A percentile compares a stretch with the other conserved stretches of the same genome.
Evolutionary conservation across 2,113 vertebrate genomes (phyloP).

Genomic region (Cyphomyrus plagiostoma): DNA sequence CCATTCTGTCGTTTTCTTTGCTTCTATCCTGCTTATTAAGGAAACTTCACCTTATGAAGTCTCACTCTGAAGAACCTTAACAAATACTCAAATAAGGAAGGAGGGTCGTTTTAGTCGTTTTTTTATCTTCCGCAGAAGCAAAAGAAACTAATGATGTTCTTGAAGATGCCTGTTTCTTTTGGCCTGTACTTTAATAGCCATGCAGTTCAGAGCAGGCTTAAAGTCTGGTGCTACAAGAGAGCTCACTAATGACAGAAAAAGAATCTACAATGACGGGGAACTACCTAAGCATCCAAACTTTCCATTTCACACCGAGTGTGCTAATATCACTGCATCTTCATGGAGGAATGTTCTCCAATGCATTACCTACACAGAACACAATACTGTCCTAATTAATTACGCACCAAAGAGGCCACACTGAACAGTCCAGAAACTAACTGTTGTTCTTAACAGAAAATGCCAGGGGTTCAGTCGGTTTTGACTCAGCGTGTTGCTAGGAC

Average conservation of each 20-base stretch:
- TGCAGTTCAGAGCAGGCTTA: background rate
- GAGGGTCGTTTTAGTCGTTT: too few relatives aligned
- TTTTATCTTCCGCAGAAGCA: too few relatives aligned
- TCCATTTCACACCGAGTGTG: background rate
- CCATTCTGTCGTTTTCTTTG: too few relatives aligned
- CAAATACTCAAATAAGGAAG: background rate
- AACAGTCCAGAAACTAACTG: background rate
- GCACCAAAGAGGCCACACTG: background rate
- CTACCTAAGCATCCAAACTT: background rate
- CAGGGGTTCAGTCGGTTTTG: background rate
- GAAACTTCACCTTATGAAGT: background rate
- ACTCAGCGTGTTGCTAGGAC: background rate
- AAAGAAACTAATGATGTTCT: background rate
- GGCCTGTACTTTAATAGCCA: background rate
- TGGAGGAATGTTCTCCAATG: background rate
- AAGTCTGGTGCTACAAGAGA: background rate
- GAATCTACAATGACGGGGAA: background rate
- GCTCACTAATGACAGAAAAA: background rate
- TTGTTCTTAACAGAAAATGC: background rate
- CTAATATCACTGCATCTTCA: background rate
- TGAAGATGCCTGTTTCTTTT: background rate
- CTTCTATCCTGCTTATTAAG: background rate
- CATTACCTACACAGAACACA: background rate
- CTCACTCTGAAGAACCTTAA: background rate
- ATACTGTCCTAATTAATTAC: background rate